Evolutionary conservation across 1,140 invertebrate species (phyloP).

Genomic region (Euglossa dilemma): DNA sequence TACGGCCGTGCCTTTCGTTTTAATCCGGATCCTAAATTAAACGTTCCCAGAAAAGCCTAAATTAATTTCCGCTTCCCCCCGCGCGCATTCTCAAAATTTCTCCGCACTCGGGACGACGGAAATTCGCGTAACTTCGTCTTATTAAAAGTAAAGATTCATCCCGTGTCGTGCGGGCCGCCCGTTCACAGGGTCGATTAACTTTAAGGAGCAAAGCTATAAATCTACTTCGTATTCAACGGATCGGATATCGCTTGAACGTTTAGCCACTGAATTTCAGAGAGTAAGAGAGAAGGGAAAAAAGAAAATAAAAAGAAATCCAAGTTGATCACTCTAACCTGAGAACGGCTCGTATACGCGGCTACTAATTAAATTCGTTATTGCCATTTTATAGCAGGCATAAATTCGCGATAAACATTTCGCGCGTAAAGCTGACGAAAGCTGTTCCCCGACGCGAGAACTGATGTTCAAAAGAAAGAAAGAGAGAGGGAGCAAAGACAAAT

Average conservation of each 20-base stretch:
- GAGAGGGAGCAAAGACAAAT: background rate
- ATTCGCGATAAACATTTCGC: background rate
- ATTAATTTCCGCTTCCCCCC: constrained; percentile 37
- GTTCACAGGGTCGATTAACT: too few relatives aligned
- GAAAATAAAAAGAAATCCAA: too few relatives aligned
- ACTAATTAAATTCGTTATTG: background rate
- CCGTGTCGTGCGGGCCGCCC: too few relatives aligned
- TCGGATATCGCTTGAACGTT: too few relatives aligned
- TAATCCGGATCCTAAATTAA: constrained; percentile 24
- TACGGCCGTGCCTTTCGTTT: background rate
- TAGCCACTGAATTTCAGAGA: too few relatives aligned
- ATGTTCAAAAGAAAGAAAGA: background rate
- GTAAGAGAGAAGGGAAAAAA: too few relatives aligned
- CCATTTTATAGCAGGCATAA: background rate
- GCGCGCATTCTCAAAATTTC: constrained; percentile 8
- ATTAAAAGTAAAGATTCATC: background rate
- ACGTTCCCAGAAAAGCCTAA: constrained; percentile 6
- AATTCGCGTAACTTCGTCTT: background rate
- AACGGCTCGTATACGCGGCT: too few relatives aligned
- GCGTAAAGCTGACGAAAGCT: background rate
- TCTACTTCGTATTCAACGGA: too few relatives aligned
- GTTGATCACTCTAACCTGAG: too few relatives aligned
- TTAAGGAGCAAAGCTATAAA: too few relatives aligned
- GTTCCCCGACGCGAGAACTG: background rate
- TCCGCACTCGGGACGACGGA: too few relatives aligned